phyloP scores from a whole-genome alignment of 1,140 invertebrate species.

The Thaumatotibia leucotreta region DNA sequence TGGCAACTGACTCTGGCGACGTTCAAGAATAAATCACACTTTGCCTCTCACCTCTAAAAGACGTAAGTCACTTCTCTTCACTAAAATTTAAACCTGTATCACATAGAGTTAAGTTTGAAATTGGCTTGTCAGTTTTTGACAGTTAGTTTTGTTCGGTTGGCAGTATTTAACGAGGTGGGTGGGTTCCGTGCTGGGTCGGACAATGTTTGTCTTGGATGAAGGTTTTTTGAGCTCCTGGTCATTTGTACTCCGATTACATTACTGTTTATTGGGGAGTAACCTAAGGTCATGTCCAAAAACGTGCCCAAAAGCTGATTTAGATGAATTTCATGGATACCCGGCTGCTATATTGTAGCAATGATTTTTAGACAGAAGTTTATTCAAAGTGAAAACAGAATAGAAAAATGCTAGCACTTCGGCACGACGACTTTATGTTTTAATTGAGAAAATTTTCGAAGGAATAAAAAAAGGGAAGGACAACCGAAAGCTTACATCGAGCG shows the following conservation, averaged over 20 bases:
- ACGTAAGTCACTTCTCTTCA: background rate
- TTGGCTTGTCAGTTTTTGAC: background rate
- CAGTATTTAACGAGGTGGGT: slow-evolving; percentile 30
- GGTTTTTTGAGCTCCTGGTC: slow-evolving; percentile 12
- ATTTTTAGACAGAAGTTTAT: too few species aligned
- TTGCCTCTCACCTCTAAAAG: background rate
- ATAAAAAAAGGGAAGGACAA: too few species aligned
- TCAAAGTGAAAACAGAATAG: too few species aligned
- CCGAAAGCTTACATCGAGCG: too few species aligned
- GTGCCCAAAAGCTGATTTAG: background rate
- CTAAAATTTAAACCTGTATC: background rate
- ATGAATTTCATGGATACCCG: too few species aligned
- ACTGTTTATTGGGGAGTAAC: background rate
- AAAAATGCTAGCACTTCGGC: too few species aligned
- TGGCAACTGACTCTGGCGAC: slow-evolving; percentile 2
- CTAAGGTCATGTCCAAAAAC: background rate
- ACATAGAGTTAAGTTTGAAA: background rate
- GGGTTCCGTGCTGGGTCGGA: slow-evolving; percentile 12
- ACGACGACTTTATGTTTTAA: too few species aligned
- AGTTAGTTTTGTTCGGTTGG: background rate
- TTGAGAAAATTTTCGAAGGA: too few species aligned
- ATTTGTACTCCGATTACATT: slow-evolving; percentile 9
- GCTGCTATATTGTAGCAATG: too few species aligned
- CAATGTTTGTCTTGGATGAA: slow-evolving; percentile 11
- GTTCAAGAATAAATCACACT: slow-evolving; percentile 6